phyloP scores from a whole-genome alignment of 2,113 vertebrate genomes.

The Paraplagusia blochii region DNA sequence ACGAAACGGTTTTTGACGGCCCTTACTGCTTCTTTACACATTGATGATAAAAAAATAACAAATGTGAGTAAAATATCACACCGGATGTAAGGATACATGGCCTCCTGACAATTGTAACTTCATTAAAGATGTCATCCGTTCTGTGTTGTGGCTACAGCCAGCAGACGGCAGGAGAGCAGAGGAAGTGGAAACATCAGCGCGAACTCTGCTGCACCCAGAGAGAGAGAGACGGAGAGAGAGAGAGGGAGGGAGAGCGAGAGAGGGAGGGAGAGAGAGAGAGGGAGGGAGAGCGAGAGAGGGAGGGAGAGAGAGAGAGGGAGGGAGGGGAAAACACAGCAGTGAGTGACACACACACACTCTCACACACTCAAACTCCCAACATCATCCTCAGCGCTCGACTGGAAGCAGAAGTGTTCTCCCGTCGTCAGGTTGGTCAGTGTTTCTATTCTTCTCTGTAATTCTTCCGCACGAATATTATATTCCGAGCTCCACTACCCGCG shows the following conservation, averaged over 20 bases:
- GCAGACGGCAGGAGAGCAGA: slow-evolving; percentile 73
- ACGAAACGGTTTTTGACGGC: too few relatives aligned
- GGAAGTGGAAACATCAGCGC: slow-evolving; percentile 79
- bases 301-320: slow-evolving; percentile 10
- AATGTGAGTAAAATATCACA: too few relatives aligned
- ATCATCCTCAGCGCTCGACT: slow-evolving; percentile 40
- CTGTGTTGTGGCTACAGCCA: slow-evolving; percentile 45
- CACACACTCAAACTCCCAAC: slow-evolving; percentile 50
- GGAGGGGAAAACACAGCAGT: slow-evolving; percentile 28
- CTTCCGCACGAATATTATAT: slow-evolving; percentile 7
- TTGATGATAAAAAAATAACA: too few relatives aligned
- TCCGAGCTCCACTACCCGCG: slow-evolving; percentile 7
- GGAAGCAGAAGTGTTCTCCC: slow-evolving; percentile 58
- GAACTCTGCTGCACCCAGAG: slow-evolving; percentile 29
- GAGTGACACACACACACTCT: slow-evolving; percentile 18
- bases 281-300: background rate
- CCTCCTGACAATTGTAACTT: too few relatives aligned
- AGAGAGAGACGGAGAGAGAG: slow-evolving; percentile 26
- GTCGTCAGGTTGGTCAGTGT: slow-evolving; percentile 69
- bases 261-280: too few relatives aligned
- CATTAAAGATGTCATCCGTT: too few relatives aligned
- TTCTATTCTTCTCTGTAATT: background rate
- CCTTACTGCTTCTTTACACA: too few relatives aligned
- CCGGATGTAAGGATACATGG: too few relatives aligned
- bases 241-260: slow-evolving; percentile 19